These are phyloP conservation scores for Leucophenga montana DNA, from an alignment of 2,888 invertebrate species.

Conservation along the genomic window DNA sequence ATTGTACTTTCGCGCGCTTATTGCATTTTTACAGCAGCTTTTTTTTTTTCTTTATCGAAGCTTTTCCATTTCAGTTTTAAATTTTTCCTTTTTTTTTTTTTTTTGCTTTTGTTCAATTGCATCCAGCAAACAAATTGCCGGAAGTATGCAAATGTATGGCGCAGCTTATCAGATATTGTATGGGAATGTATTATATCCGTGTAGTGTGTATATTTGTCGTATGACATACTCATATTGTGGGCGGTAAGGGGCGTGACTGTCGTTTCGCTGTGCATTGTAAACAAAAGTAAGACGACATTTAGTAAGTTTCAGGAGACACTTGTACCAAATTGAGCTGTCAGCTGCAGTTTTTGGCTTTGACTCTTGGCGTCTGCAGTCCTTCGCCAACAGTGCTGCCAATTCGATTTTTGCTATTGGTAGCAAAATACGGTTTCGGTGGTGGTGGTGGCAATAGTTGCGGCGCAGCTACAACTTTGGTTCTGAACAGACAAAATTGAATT, in stretches of 20 bases:
- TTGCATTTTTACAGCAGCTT: constrained; percentile 51
- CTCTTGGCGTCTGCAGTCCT: not conserved
- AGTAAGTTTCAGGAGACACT: constrained; percentile 60
- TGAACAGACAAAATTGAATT: constrained; percentile 56
- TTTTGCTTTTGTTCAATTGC: constrained; percentile 25
- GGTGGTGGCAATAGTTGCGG: too few relatives aligned
- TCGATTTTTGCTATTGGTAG: too few relatives aligned
- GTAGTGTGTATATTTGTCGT: constrained; percentile 21
- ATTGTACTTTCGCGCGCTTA: constrained; percentile 47
- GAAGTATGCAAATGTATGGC: constrained; percentile 66
- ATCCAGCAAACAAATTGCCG: constrained; percentile 64
- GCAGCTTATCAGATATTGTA: constrained; percentile 66
- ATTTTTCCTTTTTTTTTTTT: constrained; percentile 48
- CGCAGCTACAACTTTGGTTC: not conserved
- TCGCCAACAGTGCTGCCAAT: too few relatives aligned
- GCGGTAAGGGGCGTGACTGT: not conserved
- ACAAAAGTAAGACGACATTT: constrained; percentile 58
- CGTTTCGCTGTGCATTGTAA: constrained; percentile 43
- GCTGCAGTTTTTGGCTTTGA: constrained; percentile 45
- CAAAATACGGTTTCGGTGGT: too few relatives aligned
- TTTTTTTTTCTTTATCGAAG: not conserved
- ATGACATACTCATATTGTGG: constrained; percentile 18
- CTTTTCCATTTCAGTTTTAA: constrained; percentile 6
- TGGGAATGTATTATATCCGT: constrained; percentile 35
- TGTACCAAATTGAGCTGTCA: constrained; percentile 62